phyloP scores from a whole-genome alignment of 2,888 invertebrate genomes.

The Junonia oenone region DNA sequence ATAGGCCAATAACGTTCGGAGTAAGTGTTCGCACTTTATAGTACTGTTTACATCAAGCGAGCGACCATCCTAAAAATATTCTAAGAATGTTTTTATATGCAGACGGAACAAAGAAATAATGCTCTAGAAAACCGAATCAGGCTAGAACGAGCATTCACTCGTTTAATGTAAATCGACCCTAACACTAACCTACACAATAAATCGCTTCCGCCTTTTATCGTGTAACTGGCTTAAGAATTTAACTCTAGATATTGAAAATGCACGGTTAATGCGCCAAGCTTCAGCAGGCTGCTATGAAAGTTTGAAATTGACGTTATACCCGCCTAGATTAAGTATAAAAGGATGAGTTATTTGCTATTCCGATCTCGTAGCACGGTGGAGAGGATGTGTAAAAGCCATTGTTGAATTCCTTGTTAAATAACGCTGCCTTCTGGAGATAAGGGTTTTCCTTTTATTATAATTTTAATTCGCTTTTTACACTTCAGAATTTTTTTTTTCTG shows the following conservation, averaged over 20 bases:
- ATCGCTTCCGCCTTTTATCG: not conserved
- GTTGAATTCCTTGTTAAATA: constrained; percentile 1
- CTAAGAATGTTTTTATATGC: too few relatives aligned
- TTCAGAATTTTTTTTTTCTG: too few relatives aligned
- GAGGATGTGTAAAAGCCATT: constrained; percentile 1
- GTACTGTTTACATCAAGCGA: too few relatives aligned
- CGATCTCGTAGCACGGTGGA: constrained; percentile 6
- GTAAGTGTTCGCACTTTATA: too few relatives aligned
- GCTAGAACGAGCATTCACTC: too few relatives aligned
- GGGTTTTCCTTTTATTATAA: not conserved
- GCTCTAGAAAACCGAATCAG: too few relatives aligned
- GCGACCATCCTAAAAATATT: too few relatives aligned
- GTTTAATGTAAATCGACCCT: too few relatives aligned
- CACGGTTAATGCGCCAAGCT: constrained; percentile 19
- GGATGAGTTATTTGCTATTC: constrained; percentile 23
- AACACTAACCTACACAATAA: not conserved
- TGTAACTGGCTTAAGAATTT: constrained; percentile 1
- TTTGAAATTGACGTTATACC: constrained; percentile 24
- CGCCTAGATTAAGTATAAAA: constrained; percentile 18
- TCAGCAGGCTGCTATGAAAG: constrained; percentile 18
- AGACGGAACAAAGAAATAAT: too few relatives aligned
- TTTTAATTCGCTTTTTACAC: not conserved
- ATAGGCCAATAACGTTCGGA: too few relatives aligned
- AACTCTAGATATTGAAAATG: constrained; percentile 25
- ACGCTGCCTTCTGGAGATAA: not conserved